phyloP scores from a whole-genome alignment of 2,888 invertebrate species.

The Trichogramma evanescens region DNA sequence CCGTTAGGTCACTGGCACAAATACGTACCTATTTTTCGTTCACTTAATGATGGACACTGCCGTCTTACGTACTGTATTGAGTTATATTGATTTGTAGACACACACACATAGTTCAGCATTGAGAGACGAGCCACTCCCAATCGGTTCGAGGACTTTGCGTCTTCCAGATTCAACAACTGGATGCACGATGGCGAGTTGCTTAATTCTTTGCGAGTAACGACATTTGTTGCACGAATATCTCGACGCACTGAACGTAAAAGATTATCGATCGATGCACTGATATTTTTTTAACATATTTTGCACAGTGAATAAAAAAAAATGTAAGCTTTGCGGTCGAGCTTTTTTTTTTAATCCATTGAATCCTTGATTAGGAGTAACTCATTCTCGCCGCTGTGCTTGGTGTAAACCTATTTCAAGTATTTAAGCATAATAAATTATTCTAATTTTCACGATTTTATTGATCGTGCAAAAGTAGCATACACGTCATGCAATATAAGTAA shows the following conservation, averaged over 20 bases:
- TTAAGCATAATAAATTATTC: neutral
- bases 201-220: too few species aligned
- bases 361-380: slow-evolving; percentile 14
- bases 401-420: slow-evolving; percentile 10
- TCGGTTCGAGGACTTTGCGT: neutral
- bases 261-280: too few species aligned
- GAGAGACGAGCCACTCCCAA: slow-evolving; percentile 17
- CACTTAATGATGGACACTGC: neutral
- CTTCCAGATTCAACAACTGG: neutral
- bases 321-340: slow-evolving; percentile 3
- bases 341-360: neutral
- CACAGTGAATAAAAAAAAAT: neutral
- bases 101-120: neutral
- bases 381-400: slow-evolving; percentile 12
- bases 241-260: too few species aligned
- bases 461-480: slow-evolving; percentile 17
- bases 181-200: too few species aligned
- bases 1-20: slow-evolving; percentile 16
- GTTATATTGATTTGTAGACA: slow-evolving; percentile 2
- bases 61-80: slow-evolving; percentile 7
- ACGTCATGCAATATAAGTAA: slow-evolving; percentile 12
- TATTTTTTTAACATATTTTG: too few species aligned
- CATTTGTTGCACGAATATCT: too few species aligned
- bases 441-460: slow-evolving; percentile 8
- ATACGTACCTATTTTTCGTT: slow-evolving; percentile 21